Conservation (phyloP, 2,888 invertebrate species). For the Epinotia brunnichana region DNA sequence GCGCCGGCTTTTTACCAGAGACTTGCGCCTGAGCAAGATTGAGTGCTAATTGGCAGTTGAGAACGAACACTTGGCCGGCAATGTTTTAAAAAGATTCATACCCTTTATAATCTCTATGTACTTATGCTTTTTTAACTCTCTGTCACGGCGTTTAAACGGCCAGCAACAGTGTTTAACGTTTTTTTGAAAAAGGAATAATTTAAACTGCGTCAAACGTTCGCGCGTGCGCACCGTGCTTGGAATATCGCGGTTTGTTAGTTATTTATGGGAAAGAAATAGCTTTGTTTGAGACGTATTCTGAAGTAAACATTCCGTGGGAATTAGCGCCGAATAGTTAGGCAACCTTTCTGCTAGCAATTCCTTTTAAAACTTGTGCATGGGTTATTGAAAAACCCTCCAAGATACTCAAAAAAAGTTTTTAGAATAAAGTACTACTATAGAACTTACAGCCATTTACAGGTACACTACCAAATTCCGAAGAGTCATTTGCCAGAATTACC, state of each 20-base stretch:
- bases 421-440: background rate
- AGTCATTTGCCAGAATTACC: too few species aligned
- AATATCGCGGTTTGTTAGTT: constrained; percentile 27
- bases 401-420: background rate
- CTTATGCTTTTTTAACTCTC: background rate
- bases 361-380: background rate
- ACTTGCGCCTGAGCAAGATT: constrained; percentile 27
- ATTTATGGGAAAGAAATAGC: constrained; percentile 35
- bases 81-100: background rate
- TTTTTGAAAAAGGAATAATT: constrained; percentile 24
- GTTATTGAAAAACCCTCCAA: background rate
- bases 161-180: constrained; percentile 21
- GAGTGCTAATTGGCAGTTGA: constrained; percentile 34
- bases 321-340: background rate
- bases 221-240: constrained; percentile 27
- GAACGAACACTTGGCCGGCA: background rate
- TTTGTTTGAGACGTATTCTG: constrained; percentile 21
- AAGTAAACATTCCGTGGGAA: constrained; percentile 17
- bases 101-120: background rate
- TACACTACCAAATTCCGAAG: too few species aligned
- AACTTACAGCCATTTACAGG: too few species aligned
- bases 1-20: constrained; percentile 7
- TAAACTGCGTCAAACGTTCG: constrained; percentile 20
- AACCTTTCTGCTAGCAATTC: background rate
- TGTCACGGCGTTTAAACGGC: background rate